Base-by-base conservation (phyloP, 1,140 invertebrate species). In the Lethocerus indicus region DNA sequence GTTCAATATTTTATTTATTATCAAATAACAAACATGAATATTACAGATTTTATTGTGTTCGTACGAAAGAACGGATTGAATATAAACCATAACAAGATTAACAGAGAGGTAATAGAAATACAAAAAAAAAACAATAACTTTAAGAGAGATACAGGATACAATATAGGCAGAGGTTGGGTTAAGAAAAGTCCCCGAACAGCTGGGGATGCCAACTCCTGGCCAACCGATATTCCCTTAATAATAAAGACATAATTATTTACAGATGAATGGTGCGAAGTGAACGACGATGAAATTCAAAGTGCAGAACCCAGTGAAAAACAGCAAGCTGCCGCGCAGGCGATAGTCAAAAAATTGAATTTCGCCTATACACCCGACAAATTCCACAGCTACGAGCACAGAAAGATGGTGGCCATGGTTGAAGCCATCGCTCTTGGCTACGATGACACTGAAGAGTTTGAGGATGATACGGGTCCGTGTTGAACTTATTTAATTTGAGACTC, bases 331-430 rank as follows among this genome's bases (percentile, higher is more conserved):
- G 6, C 5, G 5, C 9, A 28, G 29, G 28, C 20, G 12, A 53
- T 53, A n/a, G 27, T 53, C 6, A 53, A 53, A 24, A 53, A 50
- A 25, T 26, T 41, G 25, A 50, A 23, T 14, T 41, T 50, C 13
- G 24, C 20, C 18, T 53, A 39, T 43, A 23, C 29, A 13, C 40
- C 48, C 3, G 48, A 50, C 23, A 50, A 14, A 9, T 53, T 53
- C 32, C 23, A 35, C n/a, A 48, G 50, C 42, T 13, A 14, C 29
- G 48, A 53, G 41, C 16, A 32, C 23, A 47, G 39, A 7, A 42
- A 14, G 5, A 37, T 29, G 7, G 28, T 49, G 13, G 36, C 25
- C n/a, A 50, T 53, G 52, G 41, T 53, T 20, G 52, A 53, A 48
- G 47, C 52, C 13, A 14, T 53, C 0, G 52, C 52, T 29, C 26